Evolutionary conservation across 2,888 invertebrate species (phyloP).

Genomic region (Agriopis marginaria): DNA sequence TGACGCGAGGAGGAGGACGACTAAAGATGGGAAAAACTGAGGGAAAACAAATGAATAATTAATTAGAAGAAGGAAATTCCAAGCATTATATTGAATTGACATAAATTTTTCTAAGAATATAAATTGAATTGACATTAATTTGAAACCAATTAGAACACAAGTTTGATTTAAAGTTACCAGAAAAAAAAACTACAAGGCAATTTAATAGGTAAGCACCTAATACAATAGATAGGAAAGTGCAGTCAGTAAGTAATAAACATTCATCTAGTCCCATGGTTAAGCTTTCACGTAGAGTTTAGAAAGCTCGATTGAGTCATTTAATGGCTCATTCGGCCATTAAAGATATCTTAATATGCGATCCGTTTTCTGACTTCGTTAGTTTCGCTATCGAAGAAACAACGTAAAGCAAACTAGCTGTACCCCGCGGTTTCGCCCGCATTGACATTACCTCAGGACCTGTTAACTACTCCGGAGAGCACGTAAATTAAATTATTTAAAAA

Average conservation of each 20-base stretch:
- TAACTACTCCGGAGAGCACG: too few relatives aligned
- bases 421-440: background rate
- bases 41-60: too few relatives aligned
- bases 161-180: too few relatives aligned
- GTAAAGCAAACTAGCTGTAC: background rate
- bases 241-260: slow-evolving; percentile 1
- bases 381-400: slow-evolving; percentile 19
- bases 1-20: too few relatives aligned
- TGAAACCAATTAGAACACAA: too few relatives aligned
- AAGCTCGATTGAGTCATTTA: slow-evolving; percentile 40
- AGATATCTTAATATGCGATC: slow-evolving; percentile 30
- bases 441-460: background rate
- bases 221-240: background rate
- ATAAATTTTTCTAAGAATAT: too few relatives aligned
- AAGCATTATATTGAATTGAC: too few relatives aligned
- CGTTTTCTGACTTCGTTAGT: slow-evolving; percentile 16
- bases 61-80: too few relatives aligned
- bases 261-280: slow-evolving; percentile 8
- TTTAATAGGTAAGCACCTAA: background rate
- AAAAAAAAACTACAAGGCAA: background rate
- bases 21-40: too few relatives aligned
- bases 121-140: too few relatives aligned
- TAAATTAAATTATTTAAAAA: too few relatives aligned
- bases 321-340: slow-evolving; percentile 31
- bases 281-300: slow-evolving; percentile 38